Percentiles rank a stretch among this genome's conserved stretches.
Conservation (phyloP, 2,113 vertebrate genomes). For the Pungitius pungitius region DNA sequence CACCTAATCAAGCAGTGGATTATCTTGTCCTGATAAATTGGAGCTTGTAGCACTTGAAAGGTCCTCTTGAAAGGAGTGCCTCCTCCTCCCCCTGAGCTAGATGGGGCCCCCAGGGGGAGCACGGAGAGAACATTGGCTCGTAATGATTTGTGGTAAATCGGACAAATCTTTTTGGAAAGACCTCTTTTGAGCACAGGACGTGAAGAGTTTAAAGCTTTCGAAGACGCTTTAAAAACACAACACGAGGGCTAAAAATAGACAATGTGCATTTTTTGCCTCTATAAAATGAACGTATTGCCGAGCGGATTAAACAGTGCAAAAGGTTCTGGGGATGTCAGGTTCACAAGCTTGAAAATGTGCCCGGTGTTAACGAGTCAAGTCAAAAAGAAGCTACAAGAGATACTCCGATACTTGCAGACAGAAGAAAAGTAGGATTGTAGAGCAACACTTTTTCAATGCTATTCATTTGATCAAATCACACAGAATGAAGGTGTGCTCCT, state of each 20-base stretch:
- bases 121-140: constrained; percentile 67
- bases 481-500: not conserved
- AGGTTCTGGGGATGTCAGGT: not conserved
- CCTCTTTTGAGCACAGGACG: constrained; percentile 56
- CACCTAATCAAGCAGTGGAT: constrained; percentile 82
- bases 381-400: not conserved
- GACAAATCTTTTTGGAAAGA: constrained; percentile 82
- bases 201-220: constrained; percentile 66
- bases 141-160: constrained; percentile 83
- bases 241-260: not conserved
- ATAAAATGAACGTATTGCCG: not conserved
- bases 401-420: not conserved
- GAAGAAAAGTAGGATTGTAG: constrained; percentile 2
- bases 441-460: not conserved
- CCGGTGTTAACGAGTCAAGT: not conserved
- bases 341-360: not conserved
- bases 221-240: constrained; percentile 18
- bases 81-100: constrained; percentile 70
- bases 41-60: constrained; percentile 77
- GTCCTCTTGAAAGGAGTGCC: constrained; percentile 78
- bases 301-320: not conserved
- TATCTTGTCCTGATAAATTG: constrained; percentile 87
- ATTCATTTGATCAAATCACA: constrained; percentile 32
- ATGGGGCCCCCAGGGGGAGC: constrained; percentile 80
- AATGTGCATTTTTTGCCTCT: not conserved